These are phyloP conservation scores for Myanophis thanlyinensis DNA, from an alignment of 2,113 vertebrate species.

Conservation along the genomic window DNA sequence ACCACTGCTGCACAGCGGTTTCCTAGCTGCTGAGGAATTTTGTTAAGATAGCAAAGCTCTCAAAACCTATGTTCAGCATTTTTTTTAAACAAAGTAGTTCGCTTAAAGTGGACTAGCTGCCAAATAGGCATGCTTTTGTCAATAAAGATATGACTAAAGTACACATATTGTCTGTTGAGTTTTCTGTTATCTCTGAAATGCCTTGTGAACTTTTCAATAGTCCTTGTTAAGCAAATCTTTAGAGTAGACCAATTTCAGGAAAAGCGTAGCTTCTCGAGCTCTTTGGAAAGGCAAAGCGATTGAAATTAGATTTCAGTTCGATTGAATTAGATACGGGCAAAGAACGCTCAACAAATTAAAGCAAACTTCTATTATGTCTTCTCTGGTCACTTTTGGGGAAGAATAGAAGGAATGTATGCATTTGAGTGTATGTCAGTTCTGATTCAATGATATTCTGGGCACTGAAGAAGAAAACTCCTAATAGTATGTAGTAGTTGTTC, in stretches of 20 bases:
- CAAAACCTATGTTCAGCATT: constrained; percentile 37
- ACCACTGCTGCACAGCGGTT: neutral
- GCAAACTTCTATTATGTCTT: neutral
- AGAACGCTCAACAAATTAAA: neutral
- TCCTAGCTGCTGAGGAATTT: constrained; percentile 34
- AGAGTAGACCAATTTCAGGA: neutral
- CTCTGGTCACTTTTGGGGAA: neutral
- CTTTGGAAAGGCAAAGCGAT: neutral
- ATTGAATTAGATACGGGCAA: no score
- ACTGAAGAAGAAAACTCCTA: neutral
- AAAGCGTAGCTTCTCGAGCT: neutral
- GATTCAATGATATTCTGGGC: neutral
- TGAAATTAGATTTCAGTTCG: neutral
- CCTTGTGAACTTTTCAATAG: neutral
- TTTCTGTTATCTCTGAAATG: constrained; percentile 39
- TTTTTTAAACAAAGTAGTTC: constrained; percentile 17
- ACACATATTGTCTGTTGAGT: constrained; percentile 9
- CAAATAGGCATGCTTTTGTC: constrained; percentile 17
- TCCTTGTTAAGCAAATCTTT: neutral
- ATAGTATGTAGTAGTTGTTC: neutral
- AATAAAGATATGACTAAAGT: constrained; percentile 39
- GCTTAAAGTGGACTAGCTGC: constrained; percentile 23
- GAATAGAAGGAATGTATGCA: neutral
- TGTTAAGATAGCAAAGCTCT: constrained; percentile 16
- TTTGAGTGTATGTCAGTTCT: neutral